Evolutionary conservation across 2,113 vertebrate species (phyloP), one percentile per base, ranked within the genome.

Genomic region (Clarias macrocephalus): DNA sequence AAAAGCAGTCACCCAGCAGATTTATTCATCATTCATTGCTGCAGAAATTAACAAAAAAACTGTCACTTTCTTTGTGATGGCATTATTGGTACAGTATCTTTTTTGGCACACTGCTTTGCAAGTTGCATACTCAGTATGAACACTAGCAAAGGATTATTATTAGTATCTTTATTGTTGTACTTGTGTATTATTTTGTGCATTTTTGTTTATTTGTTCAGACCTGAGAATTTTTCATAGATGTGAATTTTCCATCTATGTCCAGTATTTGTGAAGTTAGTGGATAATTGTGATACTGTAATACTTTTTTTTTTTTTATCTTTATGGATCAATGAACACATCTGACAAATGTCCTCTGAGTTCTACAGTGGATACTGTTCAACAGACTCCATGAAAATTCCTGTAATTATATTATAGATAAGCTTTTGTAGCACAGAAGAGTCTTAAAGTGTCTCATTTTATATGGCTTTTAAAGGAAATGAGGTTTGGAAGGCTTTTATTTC

Each of bases 391-490:
- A 33, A 80, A 60, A 60, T 12, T 33, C 19, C 9, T 12, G 18
- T 33, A 60, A 23, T 23, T 33, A 13, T 60, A 60, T 23, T 33
- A 13, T 60, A 60, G 19, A 33, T 13, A 80, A 60, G 56, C 57
- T 33, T 81, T 62, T 80, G 79, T 62, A 81, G 23, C 5, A 23
- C 57, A 81, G 12, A 84, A 59, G 37, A 42, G 70, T 48, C 28
- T 68, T 79, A 54, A 28, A 57, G 37, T 83, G 60, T 77, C 77
- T 66, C 30, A 72, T 86, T 82, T 80, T 81, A 59, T 85, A 21
- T 57, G 52, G 57, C 82, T 54, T 88, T 82, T 88, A 85, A 86
- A 79, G 25, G 57, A 80, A 86, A 59, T 9, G 8, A 59, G 19
- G 13, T 48, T 83, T 28, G 25, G 2, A 66, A 85, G 52, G 84